Conservation (phyloP, 2,113 vertebrate genomes). For the Caretta caretta region DNA sequence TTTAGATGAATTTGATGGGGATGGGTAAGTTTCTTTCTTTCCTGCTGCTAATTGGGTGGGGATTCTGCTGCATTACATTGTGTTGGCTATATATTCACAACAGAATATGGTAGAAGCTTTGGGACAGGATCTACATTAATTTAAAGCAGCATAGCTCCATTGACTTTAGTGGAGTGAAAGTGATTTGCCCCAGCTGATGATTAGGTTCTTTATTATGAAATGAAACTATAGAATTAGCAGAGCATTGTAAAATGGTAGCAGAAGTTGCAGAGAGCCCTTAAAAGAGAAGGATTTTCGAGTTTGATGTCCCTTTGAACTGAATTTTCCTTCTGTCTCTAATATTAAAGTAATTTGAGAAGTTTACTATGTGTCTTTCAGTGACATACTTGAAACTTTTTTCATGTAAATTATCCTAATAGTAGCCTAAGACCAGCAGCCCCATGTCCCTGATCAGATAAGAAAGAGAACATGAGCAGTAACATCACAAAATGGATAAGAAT, state of each 20-base stretch:
- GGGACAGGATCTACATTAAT: background rate
- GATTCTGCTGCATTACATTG: background rate
- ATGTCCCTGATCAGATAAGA: background rate
- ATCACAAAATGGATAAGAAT: constrained; percentile 27
- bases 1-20: background rate
- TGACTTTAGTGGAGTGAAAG: background rate
- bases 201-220: background rate
- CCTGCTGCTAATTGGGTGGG: background rate
- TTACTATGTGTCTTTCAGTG: background rate
- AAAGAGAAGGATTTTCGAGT: background rate
- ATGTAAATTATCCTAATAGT: background rate
- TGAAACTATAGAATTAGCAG: background rate
- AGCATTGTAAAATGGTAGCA: background rate
- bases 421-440: background rate
- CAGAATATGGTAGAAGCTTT: background rate
- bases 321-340: background rate
- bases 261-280: background rate
- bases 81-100: background rate
- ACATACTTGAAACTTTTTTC: background rate
- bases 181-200: background rate
- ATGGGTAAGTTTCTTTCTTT: background rate
- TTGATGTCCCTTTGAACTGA: background rate
- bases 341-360: background rate
- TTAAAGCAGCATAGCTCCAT: background rate
- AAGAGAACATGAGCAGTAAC: background rate